Evolutionary conservation across 2,888 invertebrate species (phyloP).

Genomic region (Pegoplata infirma): DNA sequence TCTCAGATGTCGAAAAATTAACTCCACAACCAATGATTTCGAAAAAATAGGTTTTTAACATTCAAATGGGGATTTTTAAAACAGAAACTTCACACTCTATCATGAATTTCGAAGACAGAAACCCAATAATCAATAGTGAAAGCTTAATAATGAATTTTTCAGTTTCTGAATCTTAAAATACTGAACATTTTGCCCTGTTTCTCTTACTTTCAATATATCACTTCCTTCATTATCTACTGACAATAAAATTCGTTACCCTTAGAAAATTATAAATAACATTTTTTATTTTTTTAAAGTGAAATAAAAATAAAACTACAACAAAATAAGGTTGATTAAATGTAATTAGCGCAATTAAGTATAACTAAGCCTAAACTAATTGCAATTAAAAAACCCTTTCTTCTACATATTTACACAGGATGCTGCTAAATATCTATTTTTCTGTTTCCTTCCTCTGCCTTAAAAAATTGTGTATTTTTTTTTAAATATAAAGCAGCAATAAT

Average conservation of each 20-base stretch:
- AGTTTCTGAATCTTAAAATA: too few relatives aligned
- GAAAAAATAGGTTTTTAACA: too few relatives aligned
- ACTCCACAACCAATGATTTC: too few relatives aligned
- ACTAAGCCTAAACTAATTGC: constrained; percentile 58
- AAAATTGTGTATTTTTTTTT: constrained; percentile 31
- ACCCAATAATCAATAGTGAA: too few relatives aligned
- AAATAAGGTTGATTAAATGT: constrained; percentile 55
- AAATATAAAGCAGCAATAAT: constrained; percentile 25
- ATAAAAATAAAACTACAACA: constrained; percentile 2
- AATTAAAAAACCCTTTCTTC: constrained; percentile 39
- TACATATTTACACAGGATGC: constrained; percentile 49
- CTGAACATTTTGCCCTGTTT: too few relatives aligned
- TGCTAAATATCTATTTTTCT: background rate
- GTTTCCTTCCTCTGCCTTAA: background rate
- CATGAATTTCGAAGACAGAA: too few relatives aligned
- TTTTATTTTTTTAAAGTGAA: background rate
- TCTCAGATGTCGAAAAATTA: too few relatives aligned
- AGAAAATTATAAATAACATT: constrained; percentile 25
- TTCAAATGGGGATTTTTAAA: too few relatives aligned
- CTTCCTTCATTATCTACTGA: background rate
- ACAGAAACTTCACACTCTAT: too few relatives aligned
- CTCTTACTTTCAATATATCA: background rate
- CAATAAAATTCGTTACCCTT: constrained; percentile 44
- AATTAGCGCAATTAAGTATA: constrained; percentile 57
- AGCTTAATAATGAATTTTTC: too few relatives aligned